These are phyloP conservation scores for Chondrosia reniformis DNA, from an alignment of 37 sponge, comb jelly and placozoan species.

Conservation along the genomic window DNA sequence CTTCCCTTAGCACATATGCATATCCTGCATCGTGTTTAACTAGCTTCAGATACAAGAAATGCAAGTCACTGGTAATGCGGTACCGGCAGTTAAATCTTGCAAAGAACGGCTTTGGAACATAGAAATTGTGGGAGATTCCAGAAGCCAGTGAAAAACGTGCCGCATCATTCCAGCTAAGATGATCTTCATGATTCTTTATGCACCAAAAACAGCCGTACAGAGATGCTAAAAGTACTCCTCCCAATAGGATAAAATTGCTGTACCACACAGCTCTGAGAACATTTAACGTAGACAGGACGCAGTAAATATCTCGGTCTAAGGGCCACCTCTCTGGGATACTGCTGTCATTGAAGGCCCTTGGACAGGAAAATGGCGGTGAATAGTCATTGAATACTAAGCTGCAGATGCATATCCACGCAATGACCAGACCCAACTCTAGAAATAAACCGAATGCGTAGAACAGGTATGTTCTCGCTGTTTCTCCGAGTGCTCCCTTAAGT, in stretches of 20 bases:
- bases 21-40: background rate
- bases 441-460: background rate
- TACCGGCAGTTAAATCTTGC: background rate
- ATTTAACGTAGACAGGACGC: slow-evolving; percentile 33
- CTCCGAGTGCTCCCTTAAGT: background rate
- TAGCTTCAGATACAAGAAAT: slow-evolving; percentile 5
- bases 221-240: background rate
- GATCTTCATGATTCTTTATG: slow-evolving; percentile 24
- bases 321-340: slow-evolving; percentile 21
- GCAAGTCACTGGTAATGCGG: background rate
- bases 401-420: background rate
- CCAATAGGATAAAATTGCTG: slow-evolving; percentile 42
- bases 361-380: slow-evolving; percentile 45
- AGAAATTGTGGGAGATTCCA: slow-evolving; percentile 22
- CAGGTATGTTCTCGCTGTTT: background rate
- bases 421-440: background rate
- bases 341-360: background rate
- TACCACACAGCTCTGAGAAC: slow-evolving; percentile 40
- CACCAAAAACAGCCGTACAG: slow-evolving; percentile 43
- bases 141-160: slow-evolving; percentile 49
- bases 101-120: slow-evolving; percentile 15
- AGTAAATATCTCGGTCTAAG: background rate
- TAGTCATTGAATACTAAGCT: slow-evolving; percentile 47
- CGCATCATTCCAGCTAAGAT: slow-evolving; percentile 30
- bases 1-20: slow-evolving; percentile 19